Conservation (phyloP, 2,113 vertebrate genomes). For the Mobula birostris region DNA sequence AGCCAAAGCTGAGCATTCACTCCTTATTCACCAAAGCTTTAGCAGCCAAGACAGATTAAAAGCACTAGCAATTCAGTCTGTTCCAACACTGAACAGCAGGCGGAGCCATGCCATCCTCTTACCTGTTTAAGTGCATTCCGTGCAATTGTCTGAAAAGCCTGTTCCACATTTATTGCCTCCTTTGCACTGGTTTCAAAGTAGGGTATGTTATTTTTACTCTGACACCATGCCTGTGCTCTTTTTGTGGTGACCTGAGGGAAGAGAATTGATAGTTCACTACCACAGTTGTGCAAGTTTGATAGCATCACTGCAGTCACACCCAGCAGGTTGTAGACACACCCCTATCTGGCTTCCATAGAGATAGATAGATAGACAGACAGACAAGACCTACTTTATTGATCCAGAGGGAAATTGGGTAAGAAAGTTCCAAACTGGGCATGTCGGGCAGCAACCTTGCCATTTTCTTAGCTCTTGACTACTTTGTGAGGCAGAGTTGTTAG, state of each 20-base stretch:
- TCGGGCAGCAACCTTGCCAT: no score
- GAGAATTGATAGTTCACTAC: neutral
- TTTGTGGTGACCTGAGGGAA: slow-evolving; percentile 84
- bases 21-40: no score
- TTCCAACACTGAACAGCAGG: neutral
- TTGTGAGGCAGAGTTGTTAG: no score
- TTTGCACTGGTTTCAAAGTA: slow-evolving; percentile 99
- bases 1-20: no score
- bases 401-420: no score
- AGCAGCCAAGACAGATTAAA: no score
- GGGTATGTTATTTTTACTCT: slow-evolving; percentile 99
- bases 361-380: no score
- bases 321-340: neutral
- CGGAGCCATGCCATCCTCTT: slow-evolving; percentile 29
- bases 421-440: no score
- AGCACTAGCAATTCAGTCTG: neutral
- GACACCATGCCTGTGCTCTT: slow-evolving; percentile 95
- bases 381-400: no score
- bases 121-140: slow-evolving; percentile 98
- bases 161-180: slow-evolving; percentile 98
- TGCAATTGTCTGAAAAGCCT: slow-evolving; percentile 98
- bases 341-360: neutral
- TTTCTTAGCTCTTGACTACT: no score
- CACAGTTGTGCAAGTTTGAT: neutral
- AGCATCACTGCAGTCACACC: neutral